These are phyloP conservation scores for Bergia puertoricense DNA, from an alignment of 92 coral and sea anemone genomes.

Conservation along the genomic window DNA sequence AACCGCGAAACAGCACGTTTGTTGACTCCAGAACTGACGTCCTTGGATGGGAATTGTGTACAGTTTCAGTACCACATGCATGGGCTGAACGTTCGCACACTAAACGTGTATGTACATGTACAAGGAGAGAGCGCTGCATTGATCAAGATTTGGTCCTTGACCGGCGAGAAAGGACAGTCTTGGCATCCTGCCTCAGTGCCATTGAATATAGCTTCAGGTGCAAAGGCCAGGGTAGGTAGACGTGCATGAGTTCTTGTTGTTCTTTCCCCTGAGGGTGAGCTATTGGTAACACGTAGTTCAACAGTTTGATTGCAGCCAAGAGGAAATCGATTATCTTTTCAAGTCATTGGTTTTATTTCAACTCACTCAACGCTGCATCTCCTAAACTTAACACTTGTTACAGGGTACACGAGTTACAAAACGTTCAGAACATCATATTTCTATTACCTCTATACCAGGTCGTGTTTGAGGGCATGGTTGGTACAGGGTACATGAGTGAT, in stretches of 20 bases:
- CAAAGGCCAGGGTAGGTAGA: conserved; percentile 10
- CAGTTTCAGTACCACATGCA: conserved; percentile 83
- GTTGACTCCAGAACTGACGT: conserved; percentile 62
- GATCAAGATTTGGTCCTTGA: conserved; percentile 63
- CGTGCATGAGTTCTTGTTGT: neutral
- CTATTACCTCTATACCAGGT: neutral
- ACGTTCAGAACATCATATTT: too few relatives aligned
- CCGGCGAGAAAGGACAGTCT: conserved; percentile 59
- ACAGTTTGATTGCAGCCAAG: too few relatives aligned
- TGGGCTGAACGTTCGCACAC: conserved; percentile 71
- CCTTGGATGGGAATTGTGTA: conserved; percentile 72
- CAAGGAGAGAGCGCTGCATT: conserved; percentile 62
- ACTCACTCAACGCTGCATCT: too few relatives aligned
- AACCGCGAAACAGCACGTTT: conserved; percentile 11
- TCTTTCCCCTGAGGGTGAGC: too few relatives aligned
- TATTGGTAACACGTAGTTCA: too few relatives aligned
- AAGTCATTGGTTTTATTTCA: too few relatives aligned
- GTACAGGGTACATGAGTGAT: conserved; percentile 83
- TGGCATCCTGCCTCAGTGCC: conserved; percentile 65
- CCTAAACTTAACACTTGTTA: neutral
- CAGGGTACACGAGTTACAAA: neutral
- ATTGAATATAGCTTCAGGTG: neutral
- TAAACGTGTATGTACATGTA: conserved; percentile 64
- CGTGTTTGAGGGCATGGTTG: conserved; percentile 41
- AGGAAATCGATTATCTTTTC: too few relatives aligned